Conservation (phyloP, 2,888 invertebrate genomes). For the Nomada ferruginata region DNA sequence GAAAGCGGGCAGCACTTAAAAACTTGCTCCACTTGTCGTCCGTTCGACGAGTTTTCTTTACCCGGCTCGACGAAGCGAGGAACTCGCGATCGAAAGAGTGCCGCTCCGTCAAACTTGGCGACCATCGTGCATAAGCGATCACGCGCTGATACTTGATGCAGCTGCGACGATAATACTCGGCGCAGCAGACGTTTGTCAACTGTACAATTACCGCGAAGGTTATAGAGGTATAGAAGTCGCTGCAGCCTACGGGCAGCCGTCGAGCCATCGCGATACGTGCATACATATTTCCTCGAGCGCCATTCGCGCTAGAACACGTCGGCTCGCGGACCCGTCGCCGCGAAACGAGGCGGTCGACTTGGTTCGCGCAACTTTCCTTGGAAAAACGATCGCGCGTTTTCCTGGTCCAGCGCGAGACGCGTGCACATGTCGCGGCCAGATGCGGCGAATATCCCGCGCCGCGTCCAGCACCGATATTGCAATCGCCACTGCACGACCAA, state of each 20-base stretch:
- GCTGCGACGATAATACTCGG: conserved; percentile 26
- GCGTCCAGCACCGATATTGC: too few relatives aligned
- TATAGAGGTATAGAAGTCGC: conserved; percentile 30
- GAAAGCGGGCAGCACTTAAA: conserved; percentile 26
- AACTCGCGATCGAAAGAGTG: conserved; percentile 40
- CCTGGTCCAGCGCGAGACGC: too few relatives aligned
- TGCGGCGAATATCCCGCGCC: too few relatives aligned
- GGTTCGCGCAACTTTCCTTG: conserved; percentile 37
- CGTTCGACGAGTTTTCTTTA: conserved; percentile 20
- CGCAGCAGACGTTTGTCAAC: conserved; percentile 49
- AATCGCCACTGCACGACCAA: neutral
- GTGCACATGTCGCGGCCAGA: too few relatives aligned
- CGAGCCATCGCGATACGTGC: conserved; percentile 20
- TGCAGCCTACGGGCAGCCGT: conserved; percentile 11
- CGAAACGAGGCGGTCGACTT: neutral
- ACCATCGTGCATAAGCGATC: conserved; percentile 53
- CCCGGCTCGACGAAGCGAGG: conserved; percentile 12
- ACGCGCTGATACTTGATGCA: conserved; percentile 39
- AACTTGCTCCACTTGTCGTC: conserved; percentile 41
- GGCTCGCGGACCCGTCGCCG: conserved; percentile 25
- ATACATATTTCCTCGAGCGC: conserved; percentile 23
- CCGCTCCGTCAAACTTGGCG: conserved; percentile 44
- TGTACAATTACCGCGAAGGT: conserved; percentile 51
- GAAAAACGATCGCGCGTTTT: conserved; percentile 16
- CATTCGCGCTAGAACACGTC: conserved; percentile 54